Evolutionary conservation across 2,797 vertebrate species (phyloP), one percentile per base, ranked within the genome.

Genomic region (Sebastiscus tertius): DNA sequence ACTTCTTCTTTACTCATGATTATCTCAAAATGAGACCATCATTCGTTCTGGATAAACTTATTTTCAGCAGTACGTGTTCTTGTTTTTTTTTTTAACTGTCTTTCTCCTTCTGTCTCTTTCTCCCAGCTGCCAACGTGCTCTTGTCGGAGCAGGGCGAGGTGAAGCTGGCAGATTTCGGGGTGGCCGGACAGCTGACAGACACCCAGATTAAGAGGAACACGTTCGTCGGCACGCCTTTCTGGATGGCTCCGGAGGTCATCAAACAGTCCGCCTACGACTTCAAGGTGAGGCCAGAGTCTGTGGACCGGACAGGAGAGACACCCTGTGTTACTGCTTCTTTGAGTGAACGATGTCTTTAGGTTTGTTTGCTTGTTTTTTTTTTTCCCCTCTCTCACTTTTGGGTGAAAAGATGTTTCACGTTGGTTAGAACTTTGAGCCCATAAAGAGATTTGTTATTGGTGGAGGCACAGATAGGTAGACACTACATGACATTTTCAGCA

Each of bases 211-310:
- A 99, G 94, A 97, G 99, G 88, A 99, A 99, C 93, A 99, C 99
- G 0, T 99, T 99, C 81, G 98, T 99, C 3, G 99, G 99, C 18
- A 99, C 98, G 2, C 98, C 98, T 0, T 99, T 99, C 94, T 99
- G 98, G 98, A 99, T 99, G 99, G 99, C 99, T 0, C 99, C 99
- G 0, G 99, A 99, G 89, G 99, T 99, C 88, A 99, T 99, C 94
- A 99, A 99, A 88, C 99, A 99, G 94, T 99, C 99, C 0, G 98
- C 99, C 49, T 99, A 99, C 1, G 99, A 99, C 93, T 99, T 99
- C 83, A 99, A 99, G 97, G 99, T 98, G 92, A 93, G 95, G 14
- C 12, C 36, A 68, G 13, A 42, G 59, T 75, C 29, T 34, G 52
- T 49, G 12, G 54, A 36, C 8, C 8, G 12, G 29, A 36, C 31